Evolutionary conservation across 2,888 invertebrate species (phyloP).

Genomic region (Sarcophaga carnaria): DNA sequence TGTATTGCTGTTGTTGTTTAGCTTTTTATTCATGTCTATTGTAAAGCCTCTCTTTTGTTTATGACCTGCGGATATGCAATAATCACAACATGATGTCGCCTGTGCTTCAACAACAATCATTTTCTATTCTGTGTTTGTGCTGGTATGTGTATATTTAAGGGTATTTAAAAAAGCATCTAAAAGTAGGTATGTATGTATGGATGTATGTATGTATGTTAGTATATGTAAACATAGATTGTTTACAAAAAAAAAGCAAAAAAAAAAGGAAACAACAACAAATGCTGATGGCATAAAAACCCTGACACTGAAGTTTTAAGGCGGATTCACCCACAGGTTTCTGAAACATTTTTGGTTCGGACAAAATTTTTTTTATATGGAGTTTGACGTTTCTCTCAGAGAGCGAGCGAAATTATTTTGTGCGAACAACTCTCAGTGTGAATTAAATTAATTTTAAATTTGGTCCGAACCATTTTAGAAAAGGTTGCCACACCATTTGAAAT

Average conservation of each 20-base stretch:
- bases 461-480: too few relatives aligned
- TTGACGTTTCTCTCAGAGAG: too few relatives aligned
- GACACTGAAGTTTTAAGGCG: conserved; percentile 70
- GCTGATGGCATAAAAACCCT: conserved; percentile 69
- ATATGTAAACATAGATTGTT: conserved; percentile 48
- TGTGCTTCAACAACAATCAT: conserved; percentile 40
- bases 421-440: too few relatives aligned
- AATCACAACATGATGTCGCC: conserved; percentile 65
- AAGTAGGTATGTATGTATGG: background rate
- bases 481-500: too few relatives aligned
- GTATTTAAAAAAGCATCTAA: background rate
- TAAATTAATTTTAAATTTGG: too few relatives aligned
- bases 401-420: too few relatives aligned
- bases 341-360: too few relatives aligned
- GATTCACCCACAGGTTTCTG: too few relatives aligned
- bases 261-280: conserved; percentile 47
- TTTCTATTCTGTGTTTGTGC: conserved; percentile 30
- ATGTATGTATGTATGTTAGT: background rate
- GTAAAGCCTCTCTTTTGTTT: conserved; percentile 61
- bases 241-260: conserved; percentile 40
- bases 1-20: background rate
- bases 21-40: conserved; percentile 30
- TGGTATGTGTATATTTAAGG: background rate
- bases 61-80: conserved; percentile 68
- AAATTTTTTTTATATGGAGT: too few relatives aligned